Percentiles rank a stretch among this genome's conserved stretches.
These are phyloP conservation scores for Dendrocincla tyrannina DNA, from an alignment of 2,797 vertebrate genomes.

Conservation along the genomic window DNA sequence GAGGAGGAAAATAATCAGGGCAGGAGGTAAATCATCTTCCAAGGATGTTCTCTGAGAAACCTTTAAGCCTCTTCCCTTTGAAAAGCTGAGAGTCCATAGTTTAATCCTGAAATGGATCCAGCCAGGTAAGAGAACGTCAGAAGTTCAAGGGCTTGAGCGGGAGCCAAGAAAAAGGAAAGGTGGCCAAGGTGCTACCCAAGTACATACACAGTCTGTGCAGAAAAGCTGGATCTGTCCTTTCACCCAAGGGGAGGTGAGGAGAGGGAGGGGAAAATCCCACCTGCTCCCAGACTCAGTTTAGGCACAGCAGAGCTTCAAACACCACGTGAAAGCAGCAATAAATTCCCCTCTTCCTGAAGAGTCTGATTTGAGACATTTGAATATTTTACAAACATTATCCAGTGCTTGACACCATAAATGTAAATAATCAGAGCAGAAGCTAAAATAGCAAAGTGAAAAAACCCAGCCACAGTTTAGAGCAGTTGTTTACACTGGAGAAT, in stretches of 20 bases:
- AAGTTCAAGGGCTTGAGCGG: constrained; percentile 51
- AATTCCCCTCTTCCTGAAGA: background rate
- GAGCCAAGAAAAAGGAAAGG: constrained; percentile 25
- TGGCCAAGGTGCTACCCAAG: background rate
- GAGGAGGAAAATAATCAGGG: background rate
- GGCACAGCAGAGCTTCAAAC: background rate
- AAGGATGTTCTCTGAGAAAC: background rate
- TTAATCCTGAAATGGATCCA: constrained; percentile 27
- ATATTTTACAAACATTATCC: background rate
- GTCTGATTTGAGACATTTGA: background rate
- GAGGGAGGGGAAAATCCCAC: background rate
- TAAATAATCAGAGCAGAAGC: background rate
- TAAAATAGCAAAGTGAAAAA: background rate
- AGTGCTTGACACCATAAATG: background rate
- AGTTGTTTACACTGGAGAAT: background rate
- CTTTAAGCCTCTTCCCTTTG: background rate
- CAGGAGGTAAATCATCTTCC: background rate
- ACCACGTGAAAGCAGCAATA: background rate
- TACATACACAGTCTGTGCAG: background rate
- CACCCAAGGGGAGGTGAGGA: background rate
- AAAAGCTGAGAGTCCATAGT: background rate
- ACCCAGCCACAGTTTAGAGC: background rate
- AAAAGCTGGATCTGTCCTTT: background rate
- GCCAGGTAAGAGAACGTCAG: background rate
- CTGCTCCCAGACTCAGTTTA: background rate